Evolutionary conservation across 2,113 vertebrate species (phyloP).

Genomic region (Calypte anna): DNA sequence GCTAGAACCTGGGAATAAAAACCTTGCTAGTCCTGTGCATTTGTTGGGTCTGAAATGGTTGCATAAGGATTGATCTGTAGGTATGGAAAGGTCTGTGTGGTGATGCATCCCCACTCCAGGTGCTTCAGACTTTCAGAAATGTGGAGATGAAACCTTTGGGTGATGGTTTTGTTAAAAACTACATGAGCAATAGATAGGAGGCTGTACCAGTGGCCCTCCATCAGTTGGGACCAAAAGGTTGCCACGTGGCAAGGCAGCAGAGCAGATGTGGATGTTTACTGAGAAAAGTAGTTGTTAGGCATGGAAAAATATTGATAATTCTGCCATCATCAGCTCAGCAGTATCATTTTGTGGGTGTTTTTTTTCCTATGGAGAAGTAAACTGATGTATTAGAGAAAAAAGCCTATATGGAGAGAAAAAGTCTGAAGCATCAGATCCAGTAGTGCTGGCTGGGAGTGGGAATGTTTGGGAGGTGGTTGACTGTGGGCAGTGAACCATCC

Average conservation of each 20-base stretch:
- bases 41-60: constrained; percentile 8
- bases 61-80: neutral
- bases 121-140: neutral
- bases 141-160: neutral
- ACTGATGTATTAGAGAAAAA: neutral
- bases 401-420: neutral
- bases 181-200: constrained; percentile 36
- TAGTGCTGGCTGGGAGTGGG: neutral
- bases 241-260: neutral
- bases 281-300: neutral
- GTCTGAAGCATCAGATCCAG: neutral
- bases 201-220: neutral
- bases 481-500: neutral
- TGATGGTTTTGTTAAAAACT: constrained; percentile 34
- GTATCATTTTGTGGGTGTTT: neutral
- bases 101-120: neutral
- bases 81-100: neutral
- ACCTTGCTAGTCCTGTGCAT: neutral
- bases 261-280: neutral
- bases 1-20: neutral
- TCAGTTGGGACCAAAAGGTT: constrained; percentile 16
- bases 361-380: neutral
- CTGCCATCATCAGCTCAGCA: constrained; percentile 8
- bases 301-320: neutral
- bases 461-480: neutral